phyloP scores from a whole-genome alignment of 2,888 invertebrate genomes.

The Apamea anceps region DNA sequence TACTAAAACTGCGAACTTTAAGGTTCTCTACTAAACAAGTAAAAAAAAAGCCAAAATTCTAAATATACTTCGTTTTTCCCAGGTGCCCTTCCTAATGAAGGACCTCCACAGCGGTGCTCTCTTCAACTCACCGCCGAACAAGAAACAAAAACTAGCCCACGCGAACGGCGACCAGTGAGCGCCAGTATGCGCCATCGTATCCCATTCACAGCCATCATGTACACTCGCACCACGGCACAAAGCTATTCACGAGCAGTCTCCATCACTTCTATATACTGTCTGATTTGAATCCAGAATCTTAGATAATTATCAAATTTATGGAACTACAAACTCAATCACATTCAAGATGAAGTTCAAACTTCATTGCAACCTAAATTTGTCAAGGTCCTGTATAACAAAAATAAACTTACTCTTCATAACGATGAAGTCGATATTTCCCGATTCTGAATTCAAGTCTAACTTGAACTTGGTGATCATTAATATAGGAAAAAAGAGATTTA shows the following conservation, averaged over 20 bases:
- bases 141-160: conserved; percentile 80
- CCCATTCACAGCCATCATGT: conserved; percentile 19
- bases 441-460: conserved; percentile 17
- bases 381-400: not conserved
- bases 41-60: too few species aligned
- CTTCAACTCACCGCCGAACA: conserved; percentile 79
- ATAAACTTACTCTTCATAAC: not conserved
- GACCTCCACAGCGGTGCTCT: conserved; percentile 82
- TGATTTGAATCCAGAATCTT: conserved; percentile 10
- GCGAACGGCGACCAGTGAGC: conserved; percentile 81
- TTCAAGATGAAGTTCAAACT: not conserved
- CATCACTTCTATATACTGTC: conserved; percentile 7
- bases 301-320: not conserved
- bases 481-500: conserved; percentile 31
- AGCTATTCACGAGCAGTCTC: conserved; percentile 49
- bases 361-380: too few species aligned
- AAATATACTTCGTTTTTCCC: not conserved
- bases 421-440: not conserved
- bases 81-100: conserved; percentile 81
- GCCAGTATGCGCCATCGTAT: conserved; percentile 16
- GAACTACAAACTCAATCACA: not conserved
- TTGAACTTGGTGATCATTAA: conserved; percentile 6
- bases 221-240: conserved; percentile 59
- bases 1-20: too few species aligned
- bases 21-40: too few species aligned